These are phyloP conservation scores for Pluvianellus socialis DNA, from an alignment of 2,113 vertebrate genomes.

Conservation along the genomic window DNA sequence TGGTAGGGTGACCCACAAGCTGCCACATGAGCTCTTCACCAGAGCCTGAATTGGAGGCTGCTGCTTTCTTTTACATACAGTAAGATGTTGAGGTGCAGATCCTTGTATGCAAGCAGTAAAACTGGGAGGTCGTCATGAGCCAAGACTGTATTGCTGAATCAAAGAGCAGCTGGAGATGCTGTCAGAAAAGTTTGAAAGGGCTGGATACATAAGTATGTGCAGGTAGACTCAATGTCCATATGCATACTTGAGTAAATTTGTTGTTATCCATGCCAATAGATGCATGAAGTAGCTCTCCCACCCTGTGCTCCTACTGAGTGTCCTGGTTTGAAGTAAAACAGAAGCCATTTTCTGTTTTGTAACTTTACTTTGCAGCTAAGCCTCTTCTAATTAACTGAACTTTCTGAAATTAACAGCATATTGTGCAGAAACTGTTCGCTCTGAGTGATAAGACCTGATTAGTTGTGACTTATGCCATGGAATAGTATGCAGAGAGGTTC, in stretches of 20 bases:
- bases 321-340: no score
- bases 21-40: rapidly evolving
- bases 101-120: neutral
- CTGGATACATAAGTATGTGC: neutral
- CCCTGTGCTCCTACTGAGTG: neutral
- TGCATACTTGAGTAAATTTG: neutral
- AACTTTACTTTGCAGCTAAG: no score
- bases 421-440: no score
- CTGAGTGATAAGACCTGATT: no score
- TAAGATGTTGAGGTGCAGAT: neutral
- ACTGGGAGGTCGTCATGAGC: neutral
- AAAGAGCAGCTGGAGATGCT: neutral
- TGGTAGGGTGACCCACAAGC: neutral
- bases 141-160: neutral
- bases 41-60: neutral
- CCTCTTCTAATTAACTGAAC: no score
- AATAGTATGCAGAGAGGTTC: no score
- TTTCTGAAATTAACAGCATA: no score
- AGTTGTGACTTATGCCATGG: no score
- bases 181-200: neutral
- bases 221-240: neutral
- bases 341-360: no score
- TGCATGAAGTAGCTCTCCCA: neutral
- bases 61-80: neutral
- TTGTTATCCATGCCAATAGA: neutral